Conservation (phyloP, 2,797 vertebrate species). For the Darevskia mixta region DNA sequence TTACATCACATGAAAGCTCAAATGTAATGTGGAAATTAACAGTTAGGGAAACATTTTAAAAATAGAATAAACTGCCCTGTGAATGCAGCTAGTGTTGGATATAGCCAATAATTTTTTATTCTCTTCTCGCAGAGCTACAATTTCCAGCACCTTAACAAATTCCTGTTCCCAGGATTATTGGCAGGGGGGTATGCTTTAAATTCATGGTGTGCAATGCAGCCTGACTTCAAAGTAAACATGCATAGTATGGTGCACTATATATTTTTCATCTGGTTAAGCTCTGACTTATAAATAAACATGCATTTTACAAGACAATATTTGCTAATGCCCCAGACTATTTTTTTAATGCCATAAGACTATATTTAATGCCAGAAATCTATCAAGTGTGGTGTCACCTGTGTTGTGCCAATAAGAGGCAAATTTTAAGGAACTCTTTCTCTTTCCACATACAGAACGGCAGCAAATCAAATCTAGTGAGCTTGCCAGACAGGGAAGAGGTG, state of each 20-base stretch:
- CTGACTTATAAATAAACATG: conserved; percentile 9
- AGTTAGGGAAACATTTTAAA: too few relatives aligned
- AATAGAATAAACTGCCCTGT: too few relatives aligned
- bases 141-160: too few relatives aligned
- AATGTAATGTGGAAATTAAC: too few relatives aligned
- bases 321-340: background rate
- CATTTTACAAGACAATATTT: conserved; percentile 22
- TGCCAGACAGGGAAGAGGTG: conserved; percentile 48
- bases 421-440: conserved; percentile 21
- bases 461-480: conserved; percentile 51
- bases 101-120: too few relatives aligned
- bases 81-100: too few relatives aligned
- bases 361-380: conserved; percentile 32
- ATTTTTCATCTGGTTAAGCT: conserved; percentile 37
- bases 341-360: conserved; percentile 13
- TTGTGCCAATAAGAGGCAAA: conserved; percentile 36
- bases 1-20: too few relatives aligned
- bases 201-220: too few relatives aligned
- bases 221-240: background rate
- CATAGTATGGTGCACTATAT: background rate
- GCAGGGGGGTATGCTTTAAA: too few relatives aligned
- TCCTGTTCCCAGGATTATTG: too few relatives aligned
- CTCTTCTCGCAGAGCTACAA: too few relatives aligned
- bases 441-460: conserved; percentile 13
- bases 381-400: conserved; percentile 37